phyloP scores from a whole-genome alignment of 1,140 invertebrate species.

The Leptinotarsa lineolata region DNA sequence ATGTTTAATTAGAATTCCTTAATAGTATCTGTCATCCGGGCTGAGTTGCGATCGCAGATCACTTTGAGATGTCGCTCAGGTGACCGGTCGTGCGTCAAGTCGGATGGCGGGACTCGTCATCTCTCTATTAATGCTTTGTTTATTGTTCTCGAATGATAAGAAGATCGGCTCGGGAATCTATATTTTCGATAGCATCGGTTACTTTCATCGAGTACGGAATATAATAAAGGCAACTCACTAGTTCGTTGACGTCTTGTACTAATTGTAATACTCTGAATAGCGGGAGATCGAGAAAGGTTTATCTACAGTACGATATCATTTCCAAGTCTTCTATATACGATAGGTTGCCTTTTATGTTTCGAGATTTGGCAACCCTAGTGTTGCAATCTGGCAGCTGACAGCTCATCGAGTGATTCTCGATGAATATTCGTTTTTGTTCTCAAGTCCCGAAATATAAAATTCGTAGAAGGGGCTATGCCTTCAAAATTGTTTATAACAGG shows the following conservation, averaged over 20 bases:
- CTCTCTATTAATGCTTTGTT: conserved; percentile 39
- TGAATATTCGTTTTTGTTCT: no score
- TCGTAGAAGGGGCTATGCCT: no score
- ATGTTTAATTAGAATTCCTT: conserved; percentile 41
- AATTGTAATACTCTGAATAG: not conserved
- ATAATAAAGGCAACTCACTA: not conserved
- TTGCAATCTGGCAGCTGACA: no score
- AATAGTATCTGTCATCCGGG: conserved; percentile 38
- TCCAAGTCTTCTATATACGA: no score
- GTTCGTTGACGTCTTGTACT: conserved; percentile 20
- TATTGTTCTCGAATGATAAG: conserved; percentile 37
- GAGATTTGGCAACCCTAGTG: no score
- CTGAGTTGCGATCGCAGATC: conserved; percentile 29
- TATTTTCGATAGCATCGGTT: conserved; percentile 29
- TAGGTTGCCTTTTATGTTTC: no score
- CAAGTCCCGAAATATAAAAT: no score
- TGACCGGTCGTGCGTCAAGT: conserved; percentile 42
- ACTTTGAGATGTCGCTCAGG: conserved; percentile 44
- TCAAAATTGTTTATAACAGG: no score
- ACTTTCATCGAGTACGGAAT: conserved; percentile 25
- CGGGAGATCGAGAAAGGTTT: not conserved
- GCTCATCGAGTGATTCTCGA: no score
- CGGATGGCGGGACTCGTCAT: conserved; percentile 30
- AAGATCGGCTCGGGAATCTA: not conserved
- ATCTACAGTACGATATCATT: no score